Percentiles rank a stretch among this genome's conserved stretches.
These are phyloP conservation scores for Ptychadena robeensis DNA, from an alignment of 2,797 vertebrate species.

Conservation along the genomic window DNA sequence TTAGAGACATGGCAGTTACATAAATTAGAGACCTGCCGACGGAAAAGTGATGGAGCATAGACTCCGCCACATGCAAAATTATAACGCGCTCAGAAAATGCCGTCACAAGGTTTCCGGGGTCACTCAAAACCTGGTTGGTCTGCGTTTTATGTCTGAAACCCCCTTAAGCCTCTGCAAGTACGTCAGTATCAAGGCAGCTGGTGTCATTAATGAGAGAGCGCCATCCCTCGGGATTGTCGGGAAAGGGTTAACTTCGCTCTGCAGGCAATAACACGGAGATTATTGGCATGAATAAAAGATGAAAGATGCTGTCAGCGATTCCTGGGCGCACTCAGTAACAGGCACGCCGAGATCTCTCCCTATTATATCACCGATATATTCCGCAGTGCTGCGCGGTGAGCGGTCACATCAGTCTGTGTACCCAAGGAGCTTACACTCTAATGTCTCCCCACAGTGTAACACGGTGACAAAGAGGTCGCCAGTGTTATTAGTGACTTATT, in stretches of 20 bases:
- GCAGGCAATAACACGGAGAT: constrained; percentile 74
- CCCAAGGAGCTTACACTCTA: not conserved
- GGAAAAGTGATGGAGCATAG: no score
- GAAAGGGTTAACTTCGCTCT: constrained; percentile 87
- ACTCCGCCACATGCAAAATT: no score
- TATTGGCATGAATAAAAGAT: constrained; percentile 91
- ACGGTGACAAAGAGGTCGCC: no score
- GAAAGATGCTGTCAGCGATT: constrained; percentile 79
- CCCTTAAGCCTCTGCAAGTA: not conserved
- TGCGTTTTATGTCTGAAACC: not conserved
- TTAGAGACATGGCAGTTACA: no score
- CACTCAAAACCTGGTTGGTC: no score
- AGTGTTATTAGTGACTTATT: no score
- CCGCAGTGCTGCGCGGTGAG: not conserved
- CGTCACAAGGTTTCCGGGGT: no score
- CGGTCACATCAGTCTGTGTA: not conserved
- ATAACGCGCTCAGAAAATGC: no score
- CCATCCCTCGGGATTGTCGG: constrained; percentile 17
- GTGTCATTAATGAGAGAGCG: constrained; percentile 7
- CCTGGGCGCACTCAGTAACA: constrained; percentile 65
- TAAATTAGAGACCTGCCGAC: no score
- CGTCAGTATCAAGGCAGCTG: not conserved
- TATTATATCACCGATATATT: not conserved
- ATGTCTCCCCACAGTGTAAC: not conserved
- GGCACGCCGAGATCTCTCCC: constrained; percentile 49